Conservation (phyloP, 2,888 invertebrate species). For the Drosophila acutilabella region DNA sequence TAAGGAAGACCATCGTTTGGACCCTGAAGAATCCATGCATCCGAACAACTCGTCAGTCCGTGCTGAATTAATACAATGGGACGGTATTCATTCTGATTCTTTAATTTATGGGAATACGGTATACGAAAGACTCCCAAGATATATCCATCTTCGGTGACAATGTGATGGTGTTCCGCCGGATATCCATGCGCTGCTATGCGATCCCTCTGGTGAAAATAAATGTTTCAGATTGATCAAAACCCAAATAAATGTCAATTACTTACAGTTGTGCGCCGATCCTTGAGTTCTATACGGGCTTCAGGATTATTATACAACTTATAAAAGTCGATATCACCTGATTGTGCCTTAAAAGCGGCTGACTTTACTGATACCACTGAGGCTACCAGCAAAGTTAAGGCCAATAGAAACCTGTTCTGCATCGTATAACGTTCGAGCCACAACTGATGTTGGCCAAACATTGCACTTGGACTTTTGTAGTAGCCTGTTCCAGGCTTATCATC, state of each 20-base stretch:
- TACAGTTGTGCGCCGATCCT: constrained; percentile 55
- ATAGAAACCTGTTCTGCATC: constrained; percentile 25
- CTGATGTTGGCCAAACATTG: constrained; percentile 11
- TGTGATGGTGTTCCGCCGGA: constrained; percentile 88
- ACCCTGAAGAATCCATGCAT: constrained; percentile 77
- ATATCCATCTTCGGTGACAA: constrained; percentile 78
- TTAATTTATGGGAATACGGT: constrained; percentile 69
- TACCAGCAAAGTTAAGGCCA: background rate
- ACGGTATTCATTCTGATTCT: constrained; percentile 59
- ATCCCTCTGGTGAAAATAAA: constrained; percentile 44
- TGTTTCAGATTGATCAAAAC: background rate
- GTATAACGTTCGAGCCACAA: constrained; percentile 2
- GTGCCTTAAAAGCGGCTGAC: constrained; percentile 33
- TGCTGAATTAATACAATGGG: constrained; percentile 86
- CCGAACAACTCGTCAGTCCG: constrained; percentile 76
- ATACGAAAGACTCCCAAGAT: constrained; percentile 78
- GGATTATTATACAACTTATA: constrained; percentile 61
- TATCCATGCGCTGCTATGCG: constrained; percentile 86
- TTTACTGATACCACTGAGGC: background rate
- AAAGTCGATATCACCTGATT: constrained; percentile 49
- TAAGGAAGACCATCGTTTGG: constrained; percentile 72
- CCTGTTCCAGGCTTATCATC: constrained; percentile 22
- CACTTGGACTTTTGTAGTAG: constrained; percentile 12
- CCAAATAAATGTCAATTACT: background rate
- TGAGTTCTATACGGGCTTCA: constrained; percentile 53